A percentile compares a stretch with the other conserved stretches of the same genome.
phyloP scores from a whole-genome alignment of 2,888 invertebrate species.

The Anodontia alba region DNA sequence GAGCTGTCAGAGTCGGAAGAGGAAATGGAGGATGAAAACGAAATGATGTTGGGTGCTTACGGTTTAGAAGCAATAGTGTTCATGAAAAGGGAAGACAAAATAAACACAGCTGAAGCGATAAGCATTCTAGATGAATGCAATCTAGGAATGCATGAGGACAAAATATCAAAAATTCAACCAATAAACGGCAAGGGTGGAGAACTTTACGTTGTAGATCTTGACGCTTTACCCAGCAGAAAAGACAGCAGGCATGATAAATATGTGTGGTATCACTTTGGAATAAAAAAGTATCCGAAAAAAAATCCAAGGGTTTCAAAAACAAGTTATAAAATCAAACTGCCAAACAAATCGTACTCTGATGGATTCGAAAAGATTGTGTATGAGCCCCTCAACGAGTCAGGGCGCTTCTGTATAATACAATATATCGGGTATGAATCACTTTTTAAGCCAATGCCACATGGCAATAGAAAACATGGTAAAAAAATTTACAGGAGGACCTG shows the following conservation, averaged over 20 bases:
- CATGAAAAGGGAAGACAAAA: neutral
- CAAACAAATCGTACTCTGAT: neutral
- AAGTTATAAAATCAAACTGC: neutral
- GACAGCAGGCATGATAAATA: slow-evolving; percentile 1
- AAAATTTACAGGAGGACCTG: neutral
- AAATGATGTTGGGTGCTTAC: neutral
- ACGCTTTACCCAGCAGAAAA: neutral
- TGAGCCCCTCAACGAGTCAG: neutral
- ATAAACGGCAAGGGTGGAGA: neutral
- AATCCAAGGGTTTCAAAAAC: neutral
- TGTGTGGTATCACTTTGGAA: neutral
- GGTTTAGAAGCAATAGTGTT: neutral
- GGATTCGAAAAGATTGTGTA: neutral
- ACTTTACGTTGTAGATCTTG: neutral
- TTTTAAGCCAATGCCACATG: neutral
- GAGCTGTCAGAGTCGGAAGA: neutral
- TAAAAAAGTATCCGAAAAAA: neutral
- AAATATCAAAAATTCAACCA: neutral
- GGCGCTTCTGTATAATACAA: neutral
- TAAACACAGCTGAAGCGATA: neutral
- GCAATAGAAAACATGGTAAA: slow-evolving; percentile 5
- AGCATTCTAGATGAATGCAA: neutral
- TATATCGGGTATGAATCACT: neutral
- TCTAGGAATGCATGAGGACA: neutral
- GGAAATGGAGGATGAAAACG: neutral